Evolutionary conservation across 2,888 invertebrate species (phyloP).

Genomic region (Drosophila ezoana): DNA sequence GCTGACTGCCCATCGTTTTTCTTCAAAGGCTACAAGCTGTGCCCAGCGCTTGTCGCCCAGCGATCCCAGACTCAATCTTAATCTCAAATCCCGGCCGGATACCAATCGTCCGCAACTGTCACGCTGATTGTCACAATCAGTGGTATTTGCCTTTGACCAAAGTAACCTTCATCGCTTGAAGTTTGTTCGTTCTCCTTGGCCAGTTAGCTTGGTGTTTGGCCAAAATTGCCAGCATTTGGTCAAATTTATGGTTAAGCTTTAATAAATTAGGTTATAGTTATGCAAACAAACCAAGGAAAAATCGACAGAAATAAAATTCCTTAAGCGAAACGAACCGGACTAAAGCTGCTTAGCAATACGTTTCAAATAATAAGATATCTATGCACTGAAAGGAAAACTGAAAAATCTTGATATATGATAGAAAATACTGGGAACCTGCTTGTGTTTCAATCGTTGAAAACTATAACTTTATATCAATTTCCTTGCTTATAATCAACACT

Average conservation of each 20-base stretch:
- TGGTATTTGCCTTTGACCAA: constrained; percentile 75
- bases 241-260: constrained; percentile 45
- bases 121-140: constrained; percentile 78
- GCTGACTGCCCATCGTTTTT: constrained; percentile 31
- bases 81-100: constrained; percentile 15
- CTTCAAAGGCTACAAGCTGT: constrained; percentile 58
- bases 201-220: constrained; percentile 26
- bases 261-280: constrained; percentile 64
- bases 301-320: constrained; percentile 1
- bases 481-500: no score
- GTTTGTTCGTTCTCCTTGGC: constrained; percentile 27
- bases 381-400: no score
- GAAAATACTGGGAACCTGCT: no score
- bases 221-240: constrained; percentile 56
- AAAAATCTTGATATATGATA: no score
- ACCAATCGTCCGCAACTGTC: constrained; percentile 49
- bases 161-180: constrained; percentile 63
- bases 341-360: neutral
- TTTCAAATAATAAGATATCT: neutral
- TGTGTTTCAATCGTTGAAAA: no score
- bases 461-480: no score
- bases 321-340: no score
- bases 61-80: constrained; percentile 27
- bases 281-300: constrained; percentile 31
- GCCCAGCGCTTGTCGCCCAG: constrained; percentile 56